phyloP scores from a whole-genome alignment of 2,888 invertebrate genomes.

The Mesorhabditis spiculigera region DNA sequence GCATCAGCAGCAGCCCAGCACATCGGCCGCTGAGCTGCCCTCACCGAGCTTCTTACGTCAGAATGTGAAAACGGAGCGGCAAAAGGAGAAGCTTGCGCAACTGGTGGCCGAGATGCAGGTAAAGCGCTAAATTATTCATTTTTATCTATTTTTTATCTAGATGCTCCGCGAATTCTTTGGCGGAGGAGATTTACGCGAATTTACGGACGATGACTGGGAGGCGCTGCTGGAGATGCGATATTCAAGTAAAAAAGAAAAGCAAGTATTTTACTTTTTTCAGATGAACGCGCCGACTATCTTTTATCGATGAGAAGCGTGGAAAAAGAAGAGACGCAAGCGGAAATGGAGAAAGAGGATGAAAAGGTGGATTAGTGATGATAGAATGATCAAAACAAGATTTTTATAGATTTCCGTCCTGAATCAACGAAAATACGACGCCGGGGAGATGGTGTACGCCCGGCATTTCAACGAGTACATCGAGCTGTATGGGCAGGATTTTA shows the following conservation, averaged over 20 bases:
- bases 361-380: not conserved
- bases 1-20: too few species aligned
- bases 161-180: not conserved
- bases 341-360: not conserved
- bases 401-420: not conserved
- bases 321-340: not conserved
- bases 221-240: not conserved
- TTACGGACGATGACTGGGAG: not conserved
- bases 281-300: not conserved
- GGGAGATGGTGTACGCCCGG: not conserved
- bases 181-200: not conserved
- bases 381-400: not conserved
- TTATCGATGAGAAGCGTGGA: not conserved
- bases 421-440: not conserved
- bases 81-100: not conserved
- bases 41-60: not conserved
- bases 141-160: too few species aligned
- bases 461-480: not conserved
- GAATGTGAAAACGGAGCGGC: not conserved
- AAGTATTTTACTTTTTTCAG: not conserved
- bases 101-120: not conserved
- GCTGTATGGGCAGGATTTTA: constrained; percentile 2
- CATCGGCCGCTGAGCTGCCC: too few species aligned
- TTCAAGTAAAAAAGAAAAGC: not conserved
- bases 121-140: too few species aligned